Percentiles rank a stretch among this genome's conserved stretches.
Conservation (phyloP, 2,888 invertebrate genomes). For the Tuta absoluta region DNA sequence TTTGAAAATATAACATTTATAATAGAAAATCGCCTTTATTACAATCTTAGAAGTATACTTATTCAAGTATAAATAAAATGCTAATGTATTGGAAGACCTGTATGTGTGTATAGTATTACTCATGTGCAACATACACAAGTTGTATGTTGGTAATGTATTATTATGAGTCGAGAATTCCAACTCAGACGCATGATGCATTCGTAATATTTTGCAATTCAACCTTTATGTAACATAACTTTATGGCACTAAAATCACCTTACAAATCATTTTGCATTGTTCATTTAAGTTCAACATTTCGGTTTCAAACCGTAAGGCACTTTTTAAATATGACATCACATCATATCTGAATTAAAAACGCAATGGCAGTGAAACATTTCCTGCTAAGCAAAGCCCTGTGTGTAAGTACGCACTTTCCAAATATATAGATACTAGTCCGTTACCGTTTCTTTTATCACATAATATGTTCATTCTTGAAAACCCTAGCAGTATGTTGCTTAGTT, state of each 20-base stretch:
- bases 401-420: not conserved
- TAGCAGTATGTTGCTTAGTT: not conserved
- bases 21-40: not conserved
- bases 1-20: slow-evolving; percentile 1
- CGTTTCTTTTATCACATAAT: not conserved
- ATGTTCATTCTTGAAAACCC: not conserved
- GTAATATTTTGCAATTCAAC: slow-evolving; percentile 34
- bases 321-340: slow-evolving; percentile 1
- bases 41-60: not conserved
- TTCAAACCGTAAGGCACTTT: not conserved
- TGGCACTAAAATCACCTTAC: slow-evolving; percentile 39
- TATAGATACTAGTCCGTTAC: not conserved
- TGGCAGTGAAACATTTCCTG: slow-evolving; percentile 10
- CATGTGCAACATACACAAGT: slow-evolving; percentile 1
- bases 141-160: slow-evolving; percentile 17
- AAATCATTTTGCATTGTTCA: slow-evolving; percentile 4
- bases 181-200: slow-evolving; percentile 45
- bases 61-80: not conserved
- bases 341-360: not conserved
- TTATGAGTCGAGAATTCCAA: slow-evolving; percentile 9
- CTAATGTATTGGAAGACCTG: not conserved
- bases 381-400: not conserved
- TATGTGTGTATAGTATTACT: not conserved
- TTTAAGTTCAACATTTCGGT: not conserved
- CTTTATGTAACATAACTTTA: slow-evolving; percentile 40